These are phyloP conservation scores for Phyto melanocephala DNA, from an alignment of 2,888 invertebrate species.

Conservation along the genomic window DNA sequence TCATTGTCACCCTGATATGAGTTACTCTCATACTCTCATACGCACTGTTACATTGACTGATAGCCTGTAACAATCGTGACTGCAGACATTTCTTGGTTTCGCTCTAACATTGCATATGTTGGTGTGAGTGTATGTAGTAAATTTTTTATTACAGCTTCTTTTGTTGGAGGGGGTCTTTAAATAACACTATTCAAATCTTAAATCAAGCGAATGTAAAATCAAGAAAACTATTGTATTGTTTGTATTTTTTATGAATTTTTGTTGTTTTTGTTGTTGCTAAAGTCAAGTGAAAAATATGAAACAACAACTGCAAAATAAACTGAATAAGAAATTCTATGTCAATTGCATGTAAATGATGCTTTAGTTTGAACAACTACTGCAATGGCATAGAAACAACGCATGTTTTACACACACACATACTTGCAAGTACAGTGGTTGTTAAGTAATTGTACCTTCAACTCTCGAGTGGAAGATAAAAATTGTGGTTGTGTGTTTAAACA, in stretches of 20 bases:
- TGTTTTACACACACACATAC: not conserved
- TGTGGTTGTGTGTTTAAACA: not conserved
- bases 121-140: not conserved
- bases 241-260: not conserved
- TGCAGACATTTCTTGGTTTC: slow-evolving; percentile 48
- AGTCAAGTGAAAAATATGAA: slow-evolving; percentile 9
- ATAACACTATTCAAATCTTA: slow-evolving; percentile 36
- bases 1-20: slow-evolving; percentile 20
- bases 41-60: slow-evolving; percentile 25
- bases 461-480: slow-evolving; percentile 1
- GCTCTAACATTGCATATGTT: not conserved
- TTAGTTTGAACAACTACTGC: slow-evolving; percentile 27
- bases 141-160: not conserved
- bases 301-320: not conserved
- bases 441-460: slow-evolving; percentile 56
- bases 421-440: not conserved
- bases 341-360: slow-evolving; percentile 61
- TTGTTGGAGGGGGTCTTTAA: not conserved
- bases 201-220: slow-evolving; percentile 23
- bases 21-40: not conserved
- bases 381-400: not conserved
- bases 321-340: slow-evolving; percentile 59
- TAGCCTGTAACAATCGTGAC: slow-evolving; percentile 49
- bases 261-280: not conserved
- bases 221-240: not conserved